These are phyloP conservation scores for Trissolcus japonicus DNA, from an alignment of 2,888 invertebrate species.

Conservation along the genomic window DNA sequence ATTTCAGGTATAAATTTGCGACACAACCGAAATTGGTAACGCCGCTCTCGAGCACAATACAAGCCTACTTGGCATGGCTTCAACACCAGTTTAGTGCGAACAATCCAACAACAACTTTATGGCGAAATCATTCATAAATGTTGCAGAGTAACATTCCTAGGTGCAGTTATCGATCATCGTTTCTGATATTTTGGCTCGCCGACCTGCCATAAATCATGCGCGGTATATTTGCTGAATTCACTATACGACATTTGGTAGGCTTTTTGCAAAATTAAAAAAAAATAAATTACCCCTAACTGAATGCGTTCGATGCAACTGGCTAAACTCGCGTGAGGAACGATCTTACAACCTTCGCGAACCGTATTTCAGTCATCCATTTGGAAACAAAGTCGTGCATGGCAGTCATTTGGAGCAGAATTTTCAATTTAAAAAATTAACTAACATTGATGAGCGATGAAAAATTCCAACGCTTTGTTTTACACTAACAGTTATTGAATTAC, in stretches of 20 bases:
- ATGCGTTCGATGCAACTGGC: constrained; percentile 11
- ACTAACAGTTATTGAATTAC: background rate
- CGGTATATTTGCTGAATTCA: constrained; percentile 21
- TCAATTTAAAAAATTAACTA: background rate
- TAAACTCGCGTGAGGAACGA: constrained; percentile 2
- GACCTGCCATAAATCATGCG: constrained; percentile 18
- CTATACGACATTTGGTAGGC: constrained; percentile 4
- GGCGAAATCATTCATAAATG: constrained; percentile 28
- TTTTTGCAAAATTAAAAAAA: constrained; percentile 41
- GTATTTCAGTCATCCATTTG: background rate
- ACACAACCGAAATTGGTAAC: constrained; percentile 4
- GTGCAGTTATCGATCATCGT: constrained; percentile 32
- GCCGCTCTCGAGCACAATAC: constrained; percentile 6
- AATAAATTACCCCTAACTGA: constrained; percentile 13
- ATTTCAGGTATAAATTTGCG: constrained; percentile 5
- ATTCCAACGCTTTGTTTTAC: background rate
- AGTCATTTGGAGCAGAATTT: background rate
- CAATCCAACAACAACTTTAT: constrained; percentile 22
- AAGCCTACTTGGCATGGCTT: constrained; percentile 24
- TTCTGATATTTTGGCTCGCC: constrained; percentile 29
- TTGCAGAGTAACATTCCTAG: constrained; percentile 20
- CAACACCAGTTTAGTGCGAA: constrained; percentile 21
- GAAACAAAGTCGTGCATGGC: background rate
- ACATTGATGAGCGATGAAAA: background rate
- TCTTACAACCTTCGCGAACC: background rate